Evolutionary conservation across 2,113 vertebrate genomes (phyloP).

Genomic region (Takifugu flavidus): DNA sequence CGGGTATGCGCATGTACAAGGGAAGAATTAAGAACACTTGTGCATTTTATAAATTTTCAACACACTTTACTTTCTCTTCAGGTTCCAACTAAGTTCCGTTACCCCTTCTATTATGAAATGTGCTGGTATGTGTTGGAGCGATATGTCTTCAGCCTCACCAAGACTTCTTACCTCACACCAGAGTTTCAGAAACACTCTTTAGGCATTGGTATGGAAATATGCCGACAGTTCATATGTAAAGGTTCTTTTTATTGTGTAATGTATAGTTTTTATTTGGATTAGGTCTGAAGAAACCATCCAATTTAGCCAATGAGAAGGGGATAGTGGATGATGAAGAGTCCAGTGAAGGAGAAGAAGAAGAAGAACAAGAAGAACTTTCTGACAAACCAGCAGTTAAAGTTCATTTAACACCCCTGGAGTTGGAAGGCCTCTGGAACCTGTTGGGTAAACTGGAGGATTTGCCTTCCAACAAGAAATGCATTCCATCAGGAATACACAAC

Average conservation of each 20-base stretch:
- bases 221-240: no score
- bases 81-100: slow-evolving; percentile 95
- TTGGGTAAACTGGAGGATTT: slow-evolving; percentile 90
- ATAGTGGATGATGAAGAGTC: slow-evolving; percentile 30
- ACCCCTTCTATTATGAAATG: slow-evolving; percentile 97
- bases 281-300: slow-evolving; percentile 62
- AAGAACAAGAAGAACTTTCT: slow-evolving; percentile 31
- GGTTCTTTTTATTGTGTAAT: neutral
- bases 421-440: slow-evolving; percentile 90
- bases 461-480: slow-evolving; percentile 91
- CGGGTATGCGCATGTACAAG: slow-evolving; percentile 73
- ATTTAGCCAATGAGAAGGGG: slow-evolving; percentile 34
- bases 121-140: slow-evolving; percentile 97
- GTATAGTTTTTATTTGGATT: neutral
- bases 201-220: slow-evolving; percentile 81
- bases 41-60: neutral
- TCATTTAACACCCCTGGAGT: slow-evolving; percentile 86
- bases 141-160: slow-evolving; percentile 92
- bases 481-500: slow-evolving; percentile 90
- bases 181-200: slow-evolving; percentile 95
- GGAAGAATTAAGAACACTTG: neutral
- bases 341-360: slow-evolving; percentile 17
- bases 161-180: slow-evolving; percentile 88
- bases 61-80: slow-evolving; percentile 32
- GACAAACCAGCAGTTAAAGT: slow-evolving; percentile 36